Base-by-base conservation (phyloP, 2,888 invertebrate species). In the Eremobia ochroleuca region DNA sequence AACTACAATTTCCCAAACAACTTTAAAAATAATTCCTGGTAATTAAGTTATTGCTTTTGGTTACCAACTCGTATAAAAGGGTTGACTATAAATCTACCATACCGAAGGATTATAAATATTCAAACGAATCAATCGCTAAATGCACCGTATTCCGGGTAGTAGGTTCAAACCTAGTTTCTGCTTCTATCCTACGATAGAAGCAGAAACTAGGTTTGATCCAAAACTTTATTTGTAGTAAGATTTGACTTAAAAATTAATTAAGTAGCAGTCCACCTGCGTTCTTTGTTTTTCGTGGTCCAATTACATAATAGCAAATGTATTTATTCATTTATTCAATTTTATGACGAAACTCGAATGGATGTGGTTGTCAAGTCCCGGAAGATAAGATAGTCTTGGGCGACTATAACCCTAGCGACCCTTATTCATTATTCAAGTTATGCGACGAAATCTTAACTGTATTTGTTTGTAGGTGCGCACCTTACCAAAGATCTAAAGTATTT, bases 341-440 rank as follows among this genome's bases (percentile, higher is more conserved):
- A 87, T 82, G 81, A 73, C 83, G 74, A 81, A 81, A 82, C 82
- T 87, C 66, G 67, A 83, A 79, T 80, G 76, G 71, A 79, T 88
- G 88, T 88, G 82, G 85, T 88, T 88, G 91, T 88, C 91, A 87
- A 90, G 85, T 90, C 88, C 86, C 89, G 87, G 86, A 92, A 93
- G 90, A 88, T 87, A 87, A 90, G 89, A 90, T 92, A 93, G 92
- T 93, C 91, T 90, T 90, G 85, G 87, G 88, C 89, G 89, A 90
- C 91, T 87, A 86, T 90, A 91, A 90, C 88, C 91, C 89, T 89
- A 86, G 87, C 91, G 89, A 92, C 92, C 93, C 93, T 90, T 89
- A 87, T 94, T 92, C 91, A 94, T 93, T 93, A 94, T 94, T 94
- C 92, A 94, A 88, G 88, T 87, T 90, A 88, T 89, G 91, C 88